Percentiles rank a stretch among this genome's conserved stretches.
Evolutionary conservation across 2,797 vertebrate genomes (phyloP).

Genomic region (Synaphobranchus kaupii): DNA sequence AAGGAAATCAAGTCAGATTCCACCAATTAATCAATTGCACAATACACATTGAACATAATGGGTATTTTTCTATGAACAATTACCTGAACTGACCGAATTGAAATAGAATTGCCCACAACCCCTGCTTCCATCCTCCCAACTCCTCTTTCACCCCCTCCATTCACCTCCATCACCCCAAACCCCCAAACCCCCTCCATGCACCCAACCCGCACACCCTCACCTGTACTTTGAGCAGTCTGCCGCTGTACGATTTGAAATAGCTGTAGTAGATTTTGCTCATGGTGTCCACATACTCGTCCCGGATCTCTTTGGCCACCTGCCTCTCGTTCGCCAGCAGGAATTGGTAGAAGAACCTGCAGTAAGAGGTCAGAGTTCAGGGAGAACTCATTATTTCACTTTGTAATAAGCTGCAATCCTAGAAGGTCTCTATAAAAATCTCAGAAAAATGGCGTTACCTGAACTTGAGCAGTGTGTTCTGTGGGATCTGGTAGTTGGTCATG

Average conservation of each 20-base stretch:
- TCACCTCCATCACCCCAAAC: no score
- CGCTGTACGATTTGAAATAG: constrained; percentile 91
- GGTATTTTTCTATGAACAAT: no score
- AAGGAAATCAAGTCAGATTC: no score
- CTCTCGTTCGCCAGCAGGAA: constrained; percentile 90
- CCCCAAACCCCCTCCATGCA: no score
- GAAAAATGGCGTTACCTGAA: constrained; percentile 71
- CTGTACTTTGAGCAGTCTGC: constrained; percentile 91
- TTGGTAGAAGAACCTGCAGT: constrained; percentile 88
- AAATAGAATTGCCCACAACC: background rate
- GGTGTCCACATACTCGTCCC: constrained; percentile 90
- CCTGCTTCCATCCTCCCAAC: background rate
- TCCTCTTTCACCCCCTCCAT: background rate
- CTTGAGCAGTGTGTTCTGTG: constrained; percentile 89
- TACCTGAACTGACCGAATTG: no score
- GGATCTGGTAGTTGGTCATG: constrained; percentile 97
- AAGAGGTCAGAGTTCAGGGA: background rate
- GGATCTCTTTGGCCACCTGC: constrained; percentile 85
- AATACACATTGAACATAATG: no score
- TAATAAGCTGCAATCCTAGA: background rate
- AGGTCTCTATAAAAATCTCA: background rate
- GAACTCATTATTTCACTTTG: background rate
- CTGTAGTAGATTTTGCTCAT: constrained; percentile 92
- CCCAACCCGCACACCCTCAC: constrained; percentile 58
- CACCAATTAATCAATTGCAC: no score